A percentile compares a stretch with the other conserved stretches of the same genome.
These are phyloP conservation scores for Erebia epiphron DNA, from an alignment of 2,888 invertebrate species.

Conservation along the genomic window DNA sequence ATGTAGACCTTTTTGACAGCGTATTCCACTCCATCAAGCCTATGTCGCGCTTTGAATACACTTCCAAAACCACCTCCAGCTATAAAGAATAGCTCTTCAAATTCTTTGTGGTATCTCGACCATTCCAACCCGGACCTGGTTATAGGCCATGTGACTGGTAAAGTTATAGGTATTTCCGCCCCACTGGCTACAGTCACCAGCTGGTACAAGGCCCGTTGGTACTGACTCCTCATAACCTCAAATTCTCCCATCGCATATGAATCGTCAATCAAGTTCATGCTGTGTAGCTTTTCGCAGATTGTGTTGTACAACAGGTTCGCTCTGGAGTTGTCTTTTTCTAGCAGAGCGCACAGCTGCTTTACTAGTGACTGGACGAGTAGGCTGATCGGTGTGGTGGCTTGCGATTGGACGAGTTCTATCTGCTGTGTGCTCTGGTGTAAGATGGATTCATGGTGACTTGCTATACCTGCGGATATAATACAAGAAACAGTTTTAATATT, in stretches of 20 bases:
- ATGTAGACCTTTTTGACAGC: conserved; percentile 91
- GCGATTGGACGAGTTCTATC: conserved; percentile 65
- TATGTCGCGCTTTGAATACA: conserved; percentile 89
- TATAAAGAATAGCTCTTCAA: conserved; percentile 87
- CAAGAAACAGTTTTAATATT: neutral
- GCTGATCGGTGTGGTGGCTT: conserved; percentile 84
- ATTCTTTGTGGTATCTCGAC: conserved; percentile 87
- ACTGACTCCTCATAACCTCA: conserved; percentile 86
- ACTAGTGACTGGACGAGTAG: conserved; percentile 87
- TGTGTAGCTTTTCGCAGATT: conserved; percentile 86
- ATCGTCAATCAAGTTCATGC: conserved; percentile 87
- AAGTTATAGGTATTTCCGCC: conserved; percentile 74
- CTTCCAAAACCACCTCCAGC: conserved; percentile 90
- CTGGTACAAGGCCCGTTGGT: conserved; percentile 86
- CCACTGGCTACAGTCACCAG: conserved; percentile 84
- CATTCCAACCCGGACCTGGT: conserved; percentile 79
- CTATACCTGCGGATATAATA: conserved; percentile 54
- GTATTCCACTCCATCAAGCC: conserved; percentile 89
- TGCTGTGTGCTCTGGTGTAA: conserved; percentile 66
- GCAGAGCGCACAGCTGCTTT: conserved; percentile 85
- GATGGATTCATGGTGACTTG: conserved; percentile 61
- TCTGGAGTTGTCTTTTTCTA: conserved; percentile 83
- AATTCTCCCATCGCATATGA: conserved; percentile 88
- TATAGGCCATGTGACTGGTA: conserved; percentile 80
- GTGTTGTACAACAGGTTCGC: conserved; percentile 85